These are phyloP conservation scores for Lycopodina hypogea DNA, from an alignment of 37 sponge, comb jelly and placozoan species.

Conservation along the genomic window DNA sequence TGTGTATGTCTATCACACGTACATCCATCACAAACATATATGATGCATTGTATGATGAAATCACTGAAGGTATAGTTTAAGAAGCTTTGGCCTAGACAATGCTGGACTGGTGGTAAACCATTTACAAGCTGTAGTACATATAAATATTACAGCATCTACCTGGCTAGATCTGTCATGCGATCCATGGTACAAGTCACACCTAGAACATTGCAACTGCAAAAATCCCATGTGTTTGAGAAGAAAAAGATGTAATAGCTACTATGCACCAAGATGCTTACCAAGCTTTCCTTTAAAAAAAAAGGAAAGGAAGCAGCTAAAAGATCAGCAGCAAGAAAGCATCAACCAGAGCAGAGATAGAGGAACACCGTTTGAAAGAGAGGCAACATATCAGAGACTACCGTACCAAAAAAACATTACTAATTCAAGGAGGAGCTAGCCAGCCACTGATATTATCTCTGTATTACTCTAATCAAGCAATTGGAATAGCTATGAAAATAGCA, in stretches of 20 bases:
- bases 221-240: background rate
- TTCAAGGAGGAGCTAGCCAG: background rate
- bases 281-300: constrained; percentile 30
- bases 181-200: too few relatives aligned
- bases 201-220: background rate
- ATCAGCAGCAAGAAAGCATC: constrained; percentile 1
- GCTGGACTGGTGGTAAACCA: too few relatives aligned
- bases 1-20: too few relatives aligned
- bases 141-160: too few relatives aligned
- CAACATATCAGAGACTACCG: background rate
- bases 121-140: too few relatives aligned
- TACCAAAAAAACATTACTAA: background rate
- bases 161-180: too few relatives aligned
- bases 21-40: constrained; percentile 32
- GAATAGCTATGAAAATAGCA: constrained; percentile 8
- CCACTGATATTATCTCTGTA: constrained; percentile 14
- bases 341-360: constrained; percentile 13
- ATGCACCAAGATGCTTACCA: constrained; percentile 17
- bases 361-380: constrained; percentile 12
- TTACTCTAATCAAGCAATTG: background rate
- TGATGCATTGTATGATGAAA: background rate
- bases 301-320: constrained; percentile 26
- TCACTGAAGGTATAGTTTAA: background rate
- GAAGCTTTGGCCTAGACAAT: background rate
- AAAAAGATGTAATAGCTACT: constrained; percentile 16